These are phyloP conservation scores for Yoshiicerus persimilis DNA, from an alignment of 1,140 invertebrate species.

Conservation along the genomic window DNA sequence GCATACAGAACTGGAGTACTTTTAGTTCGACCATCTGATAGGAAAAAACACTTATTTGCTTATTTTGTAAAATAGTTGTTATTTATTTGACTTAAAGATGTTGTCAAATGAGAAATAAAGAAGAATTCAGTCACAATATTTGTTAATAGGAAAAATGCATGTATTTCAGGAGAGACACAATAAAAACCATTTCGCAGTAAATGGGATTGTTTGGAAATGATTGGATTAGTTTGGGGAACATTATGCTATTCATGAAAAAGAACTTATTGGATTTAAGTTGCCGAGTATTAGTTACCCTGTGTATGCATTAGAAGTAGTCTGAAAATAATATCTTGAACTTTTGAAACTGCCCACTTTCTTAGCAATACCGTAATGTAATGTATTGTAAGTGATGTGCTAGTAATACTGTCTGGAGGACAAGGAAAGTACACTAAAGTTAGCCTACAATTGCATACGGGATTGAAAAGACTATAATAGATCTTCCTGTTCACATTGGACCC, in stretches of 20 bases:
- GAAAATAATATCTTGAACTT: neutral
- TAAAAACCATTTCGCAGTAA: no score
- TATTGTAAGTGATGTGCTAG: conserved; percentile 7
- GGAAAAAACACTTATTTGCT: no score
- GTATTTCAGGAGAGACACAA: no score
- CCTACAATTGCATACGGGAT: neutral
- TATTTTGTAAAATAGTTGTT: no score
- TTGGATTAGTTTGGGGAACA: neutral
- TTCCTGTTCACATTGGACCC: neutral
- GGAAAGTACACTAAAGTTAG: conserved; percentile 13
- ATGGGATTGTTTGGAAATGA: neutral
- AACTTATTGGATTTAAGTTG: neutral
- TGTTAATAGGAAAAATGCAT: no score
- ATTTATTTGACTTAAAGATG: no score
- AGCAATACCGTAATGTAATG: conserved; percentile 2
- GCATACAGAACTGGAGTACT: no score
- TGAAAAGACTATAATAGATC: conserved; percentile 15
- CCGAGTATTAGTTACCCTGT: neutral
- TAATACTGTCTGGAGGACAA: conserved; percentile 1
- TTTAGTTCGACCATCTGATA: no score
- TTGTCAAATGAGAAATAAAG: no score
- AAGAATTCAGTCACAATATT: no score
- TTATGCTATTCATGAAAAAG: neutral
- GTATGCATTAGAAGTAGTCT: neutral
- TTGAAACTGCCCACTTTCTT: conserved; percentile 18